A percentile compares a stretch with the other conserved stretches of the same genome.
phyloP scores from a whole-genome alignment of 1,140 invertebrate genomes.

The Rhynchophorus ferrugineus region DNA sequence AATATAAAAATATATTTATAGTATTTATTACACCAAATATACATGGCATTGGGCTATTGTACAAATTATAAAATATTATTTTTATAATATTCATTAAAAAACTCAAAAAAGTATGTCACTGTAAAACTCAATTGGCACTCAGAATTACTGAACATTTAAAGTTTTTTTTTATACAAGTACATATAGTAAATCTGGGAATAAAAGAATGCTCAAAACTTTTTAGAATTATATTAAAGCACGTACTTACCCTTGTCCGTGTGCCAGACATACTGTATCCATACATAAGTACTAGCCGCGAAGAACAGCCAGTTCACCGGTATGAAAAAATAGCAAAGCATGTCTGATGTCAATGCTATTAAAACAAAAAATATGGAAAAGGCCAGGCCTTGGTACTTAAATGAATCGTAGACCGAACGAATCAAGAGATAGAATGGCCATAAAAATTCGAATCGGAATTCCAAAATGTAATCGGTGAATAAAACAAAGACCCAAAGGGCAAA shows the following conservation, averaged over 20 bases:
- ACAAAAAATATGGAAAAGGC: conserved; percentile 98
- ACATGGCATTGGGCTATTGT: too few relatives aligned
- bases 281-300: conserved; percentile 96
- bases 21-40: too few relatives aligned
- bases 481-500: conserved; percentile 92
- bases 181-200: too few relatives aligned
- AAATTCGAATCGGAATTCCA: conserved; percentile 99
- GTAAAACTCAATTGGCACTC: too few relatives aligned
- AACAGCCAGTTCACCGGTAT: conserved; percentile 98
- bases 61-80: not conserved
- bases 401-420: conserved; percentile 92
- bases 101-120: not conserved
- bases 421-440: conserved; percentile 98
- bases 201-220: too few relatives aligned
- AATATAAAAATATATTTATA: too few relatives aligned
- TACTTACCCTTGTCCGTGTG: conserved; percentile 75
- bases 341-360: conserved; percentile 94
- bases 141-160: too few relatives aligned
- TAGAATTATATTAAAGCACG: too few relatives aligned
- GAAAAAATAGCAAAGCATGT: conserved; percentile 98
- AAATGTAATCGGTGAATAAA: conserved; percentile 91
- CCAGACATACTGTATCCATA: conserved; percentile 99
- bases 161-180: too few relatives aligned
- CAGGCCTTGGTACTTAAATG: conserved; percentile 97
- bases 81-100: conserved; percentile 3